Evolutionary conservation across 2,113 vertebrate species (phyloP).

Genomic region (Hyperopisus bebe): DNA sequence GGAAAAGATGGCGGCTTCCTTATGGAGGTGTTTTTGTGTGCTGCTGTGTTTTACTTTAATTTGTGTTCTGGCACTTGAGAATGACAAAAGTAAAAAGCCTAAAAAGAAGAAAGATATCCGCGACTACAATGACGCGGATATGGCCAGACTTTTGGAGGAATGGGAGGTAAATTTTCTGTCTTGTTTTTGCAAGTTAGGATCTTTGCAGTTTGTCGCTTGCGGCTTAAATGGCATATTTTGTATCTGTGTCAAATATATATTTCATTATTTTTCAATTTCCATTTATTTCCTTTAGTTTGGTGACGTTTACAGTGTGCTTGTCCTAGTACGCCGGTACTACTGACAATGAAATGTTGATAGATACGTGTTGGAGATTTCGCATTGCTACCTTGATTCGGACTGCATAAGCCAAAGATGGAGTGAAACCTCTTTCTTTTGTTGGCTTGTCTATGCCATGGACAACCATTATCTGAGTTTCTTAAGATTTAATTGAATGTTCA

Average conservation of each 20-base stretch:
- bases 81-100: constrained; percentile 39
- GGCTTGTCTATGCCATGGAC: background rate
- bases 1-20: constrained; percentile 58
- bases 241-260: background rate
- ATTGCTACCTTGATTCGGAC: background rate
- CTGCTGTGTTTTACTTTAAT: constrained; percentile 44
- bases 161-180: constrained; percentile 73
- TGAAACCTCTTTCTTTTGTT: background rate
- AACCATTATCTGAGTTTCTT: background rate
- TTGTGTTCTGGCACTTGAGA: constrained; percentile 33
- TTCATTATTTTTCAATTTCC: background rate
- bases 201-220: background rate
- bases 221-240: background rate
- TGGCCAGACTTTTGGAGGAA: constrained; percentile 89
- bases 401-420: background rate
- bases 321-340: background rate
- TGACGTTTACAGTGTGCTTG: background rate
- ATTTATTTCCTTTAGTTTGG: background rate
- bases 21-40: constrained; percentile 33
- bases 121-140: constrained; percentile 94
- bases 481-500: background rate
- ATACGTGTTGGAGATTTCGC: background rate
- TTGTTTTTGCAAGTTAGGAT: background rate
- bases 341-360: background rate
- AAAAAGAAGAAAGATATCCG: constrained; percentile 88